Percentiles rank a stretch among this genome's conserved stretches.
Conservation (phyloP, 2,888 invertebrate genomes). For the Aethes cnicana region DNA sequence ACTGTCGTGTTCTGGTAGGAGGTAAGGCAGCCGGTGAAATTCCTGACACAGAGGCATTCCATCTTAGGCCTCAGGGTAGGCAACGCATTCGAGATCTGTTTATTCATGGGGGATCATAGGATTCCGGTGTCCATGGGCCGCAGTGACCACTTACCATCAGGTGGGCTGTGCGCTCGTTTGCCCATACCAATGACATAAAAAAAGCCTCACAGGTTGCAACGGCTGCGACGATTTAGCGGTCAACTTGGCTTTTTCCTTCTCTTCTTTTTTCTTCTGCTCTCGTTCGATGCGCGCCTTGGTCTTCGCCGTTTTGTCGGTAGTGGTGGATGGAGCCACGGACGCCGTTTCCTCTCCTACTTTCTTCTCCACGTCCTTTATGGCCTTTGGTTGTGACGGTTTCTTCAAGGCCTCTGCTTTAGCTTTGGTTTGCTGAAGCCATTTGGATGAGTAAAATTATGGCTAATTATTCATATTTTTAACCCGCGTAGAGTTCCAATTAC, state of each 20-base stretch:
- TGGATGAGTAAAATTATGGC: background rate
- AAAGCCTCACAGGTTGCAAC: conserved; percentile 46
- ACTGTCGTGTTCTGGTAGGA: no score
- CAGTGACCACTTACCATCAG: no score
- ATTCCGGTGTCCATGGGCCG: no score
- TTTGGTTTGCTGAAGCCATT: conserved; percentile 63
- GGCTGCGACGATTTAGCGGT: conserved; percentile 46
- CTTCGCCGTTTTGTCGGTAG: conserved; percentile 51
- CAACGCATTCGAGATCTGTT: no score
- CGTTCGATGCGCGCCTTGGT: conserved; percentile 45
- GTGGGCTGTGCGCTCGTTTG: no score
- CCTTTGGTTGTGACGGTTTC: conserved; percentile 68
- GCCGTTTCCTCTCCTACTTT: conserved; percentile 53
- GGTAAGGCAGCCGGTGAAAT: no score
- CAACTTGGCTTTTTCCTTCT: conserved; percentile 49
- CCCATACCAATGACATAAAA: no score
- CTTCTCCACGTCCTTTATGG: conserved; percentile 59
- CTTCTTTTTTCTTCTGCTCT: conserved; percentile 47
- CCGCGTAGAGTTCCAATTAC: no score
- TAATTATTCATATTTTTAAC: no score
- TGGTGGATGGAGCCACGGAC: conserved; percentile 37
- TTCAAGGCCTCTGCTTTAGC: conserved; percentile 83
- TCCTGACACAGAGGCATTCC: no score
- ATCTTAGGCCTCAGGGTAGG: no score
- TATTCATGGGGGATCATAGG: no score